Conservation (phyloP, 2,797 vertebrate genomes). For the Sciaenops ocellatus region DNA sequence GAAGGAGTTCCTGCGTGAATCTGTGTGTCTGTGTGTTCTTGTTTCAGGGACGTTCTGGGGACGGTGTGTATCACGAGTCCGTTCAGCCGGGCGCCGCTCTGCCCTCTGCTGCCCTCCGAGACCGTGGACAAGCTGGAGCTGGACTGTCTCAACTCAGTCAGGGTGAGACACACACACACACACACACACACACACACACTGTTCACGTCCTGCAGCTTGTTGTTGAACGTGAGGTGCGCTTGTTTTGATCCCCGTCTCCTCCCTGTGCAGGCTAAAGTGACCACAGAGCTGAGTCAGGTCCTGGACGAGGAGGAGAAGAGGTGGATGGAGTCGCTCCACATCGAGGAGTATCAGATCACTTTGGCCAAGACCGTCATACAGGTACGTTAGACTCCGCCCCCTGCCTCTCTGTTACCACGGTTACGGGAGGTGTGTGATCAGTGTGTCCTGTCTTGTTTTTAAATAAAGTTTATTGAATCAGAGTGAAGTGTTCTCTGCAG, state of each 20-base stretch:
- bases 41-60: constrained; percentile 89
- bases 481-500: constrained; percentile 19
- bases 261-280: constrained; percentile 81
- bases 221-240: constrained; percentile 37
- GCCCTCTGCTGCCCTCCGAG: constrained; percentile 87
- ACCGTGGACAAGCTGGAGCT: constrained; percentile 88
- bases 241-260: constrained; percentile 26
- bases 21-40: constrained; percentile 28
- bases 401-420: background rate
- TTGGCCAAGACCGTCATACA: constrained; percentile 81
- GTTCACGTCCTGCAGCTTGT: no score
- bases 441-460: constrained; percentile 22
- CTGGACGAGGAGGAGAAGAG: constrained; percentile 86
- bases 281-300: constrained; percentile 83
- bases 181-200: no score
- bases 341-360: constrained; percentile 82
- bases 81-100: constrained; percentile 84
- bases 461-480: constrained; percentile 38
- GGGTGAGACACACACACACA: constrained; percentile 82
- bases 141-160: constrained; percentile 89
- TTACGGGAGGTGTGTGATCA: background rate
- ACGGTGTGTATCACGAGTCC: constrained; percentile 88
- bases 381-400: constrained; percentile 32
- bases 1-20: background rate
- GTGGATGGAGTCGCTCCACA: constrained; percentile 82